Conservation (phyloP, 2,888 invertebrate species). For the Trachelus iudaicus region DNA sequence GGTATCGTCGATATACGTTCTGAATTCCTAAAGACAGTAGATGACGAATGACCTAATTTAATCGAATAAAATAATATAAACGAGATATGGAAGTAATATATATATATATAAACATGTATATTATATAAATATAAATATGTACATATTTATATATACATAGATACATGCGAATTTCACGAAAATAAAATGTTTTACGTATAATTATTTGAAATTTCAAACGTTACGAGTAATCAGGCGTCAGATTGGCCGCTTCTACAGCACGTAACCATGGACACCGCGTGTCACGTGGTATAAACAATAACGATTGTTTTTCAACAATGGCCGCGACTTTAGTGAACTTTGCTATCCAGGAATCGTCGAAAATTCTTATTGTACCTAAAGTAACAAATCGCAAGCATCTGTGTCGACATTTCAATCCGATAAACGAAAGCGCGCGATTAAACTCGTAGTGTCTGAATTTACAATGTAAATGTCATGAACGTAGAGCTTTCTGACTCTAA, state of each 20-base stretch:
- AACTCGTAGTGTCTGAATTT: background rate
- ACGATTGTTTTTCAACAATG: background rate
- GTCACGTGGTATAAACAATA: background rate
- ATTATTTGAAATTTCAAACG: background rate
- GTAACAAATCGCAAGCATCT: background rate
- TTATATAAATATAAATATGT: constrained; percentile 8
- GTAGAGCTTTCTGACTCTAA: background rate
- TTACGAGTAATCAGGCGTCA: background rate
- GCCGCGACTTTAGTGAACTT: background rate
- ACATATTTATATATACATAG: constrained; percentile 17
- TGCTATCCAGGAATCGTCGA: background rate
- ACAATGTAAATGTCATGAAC: background rate
- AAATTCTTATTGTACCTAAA: background rate
- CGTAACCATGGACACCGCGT: background rate
- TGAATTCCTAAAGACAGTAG: background rate
- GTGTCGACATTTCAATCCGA: background rate
- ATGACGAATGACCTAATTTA: constrained; percentile 23
- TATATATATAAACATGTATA: constrained; percentile 16
- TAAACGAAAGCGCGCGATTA: background rate
- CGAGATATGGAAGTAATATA: constrained; percentile 34
- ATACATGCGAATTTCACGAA: constrained; percentile 23
- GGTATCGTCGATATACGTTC: background rate
- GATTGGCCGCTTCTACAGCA: background rate
- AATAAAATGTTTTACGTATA: background rate
- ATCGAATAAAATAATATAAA: constrained; percentile 21